A percentile compares a stretch with the other conserved stretches of the same genome.
phyloP scores from a whole-genome alignment of 2,797 vertebrate species.

The Muraenolepis orangiensis region DNA sequence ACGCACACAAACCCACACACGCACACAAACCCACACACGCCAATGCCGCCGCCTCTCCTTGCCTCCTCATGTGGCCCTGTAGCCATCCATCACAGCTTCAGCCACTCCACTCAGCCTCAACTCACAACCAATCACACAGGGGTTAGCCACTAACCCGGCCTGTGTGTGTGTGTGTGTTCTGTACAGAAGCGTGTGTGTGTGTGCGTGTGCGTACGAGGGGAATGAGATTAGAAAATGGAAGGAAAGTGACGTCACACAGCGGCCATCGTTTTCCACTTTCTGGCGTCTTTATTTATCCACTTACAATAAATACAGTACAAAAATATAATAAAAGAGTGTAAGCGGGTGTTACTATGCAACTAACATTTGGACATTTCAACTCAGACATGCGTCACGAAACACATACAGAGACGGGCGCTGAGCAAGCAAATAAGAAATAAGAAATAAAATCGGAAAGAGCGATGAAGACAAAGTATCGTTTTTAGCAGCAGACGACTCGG shows the following conservation, averaged over 20 bases:
- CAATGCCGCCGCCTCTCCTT: constrained; percentile 12
- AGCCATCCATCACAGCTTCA: constrained; percentile 60
- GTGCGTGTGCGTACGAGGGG: background rate
- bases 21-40: constrained; percentile 28
- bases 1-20: constrained; percentile 21
- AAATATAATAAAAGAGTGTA: too few relatives aligned
- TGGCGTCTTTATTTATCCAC: too few relatives aligned
- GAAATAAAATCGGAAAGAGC: too few relatives aligned
- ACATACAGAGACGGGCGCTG: too few relatives aligned
- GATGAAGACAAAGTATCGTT: too few relatives aligned
- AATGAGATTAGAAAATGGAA: background rate
- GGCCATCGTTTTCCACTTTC: background rate
- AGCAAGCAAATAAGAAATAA: too few relatives aligned
- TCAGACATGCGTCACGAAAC: too few relatives aligned
- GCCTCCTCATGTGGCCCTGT: constrained; percentile 21
- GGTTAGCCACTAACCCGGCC: constrained; percentile 50
- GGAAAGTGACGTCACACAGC: background rate
- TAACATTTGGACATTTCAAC: too few relatives aligned
- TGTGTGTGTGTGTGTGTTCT: constrained; percentile 9
- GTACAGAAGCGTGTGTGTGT: constrained; percentile 10
- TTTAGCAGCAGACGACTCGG: too few relatives aligned
- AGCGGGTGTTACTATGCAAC: too few relatives aligned
- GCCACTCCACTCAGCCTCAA: constrained; percentile 53
- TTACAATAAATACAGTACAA: too few relatives aligned
- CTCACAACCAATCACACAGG: constrained; percentile 62